Evolutionary conservation across 2,888 invertebrate genomes (phyloP).

Genomic region (Heterodera filipjevi): DNA sequence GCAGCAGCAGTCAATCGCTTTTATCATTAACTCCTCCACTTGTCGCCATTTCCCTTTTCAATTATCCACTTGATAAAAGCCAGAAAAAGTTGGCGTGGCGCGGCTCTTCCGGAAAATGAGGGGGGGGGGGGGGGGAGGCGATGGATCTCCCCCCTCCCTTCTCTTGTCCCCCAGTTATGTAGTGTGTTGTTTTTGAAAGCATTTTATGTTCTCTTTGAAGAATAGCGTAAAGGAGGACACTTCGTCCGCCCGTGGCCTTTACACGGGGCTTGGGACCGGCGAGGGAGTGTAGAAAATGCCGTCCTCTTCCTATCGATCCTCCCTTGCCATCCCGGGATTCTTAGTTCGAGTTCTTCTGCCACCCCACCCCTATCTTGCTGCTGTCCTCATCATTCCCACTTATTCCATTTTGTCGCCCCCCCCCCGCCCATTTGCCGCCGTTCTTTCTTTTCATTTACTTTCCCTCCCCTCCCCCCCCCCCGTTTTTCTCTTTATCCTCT

Average conservation of each 20-base stretch:
- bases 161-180: background rate
- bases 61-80: conserved; percentile 8
- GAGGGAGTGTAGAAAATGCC: background rate
- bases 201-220: background rate
- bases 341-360: background rate
- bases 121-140: background rate
- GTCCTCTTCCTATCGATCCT: background rate
- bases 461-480: background rate
- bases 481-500: background rate
- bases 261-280: background rate
- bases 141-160: background rate
- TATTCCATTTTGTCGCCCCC: conserved; percentile 1
- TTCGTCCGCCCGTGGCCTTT: background rate
- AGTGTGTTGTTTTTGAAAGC: background rate
- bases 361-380: background rate
- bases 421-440: background rate
- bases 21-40: background rate
- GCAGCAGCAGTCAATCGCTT: background rate
- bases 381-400: conserved; percentile 1
- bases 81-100: background rate
- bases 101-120: background rate
- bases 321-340: background rate
- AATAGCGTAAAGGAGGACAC: background rate
- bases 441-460: background rate
- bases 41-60: background rate